A percentile compares a stretch with the other conserved stretches of the same genome.
These are phyloP conservation scores for Arctocebus calabarensis DNA, from an alignment of 2,797 vertebrate species.

Conservation along the genomic window DNA sequence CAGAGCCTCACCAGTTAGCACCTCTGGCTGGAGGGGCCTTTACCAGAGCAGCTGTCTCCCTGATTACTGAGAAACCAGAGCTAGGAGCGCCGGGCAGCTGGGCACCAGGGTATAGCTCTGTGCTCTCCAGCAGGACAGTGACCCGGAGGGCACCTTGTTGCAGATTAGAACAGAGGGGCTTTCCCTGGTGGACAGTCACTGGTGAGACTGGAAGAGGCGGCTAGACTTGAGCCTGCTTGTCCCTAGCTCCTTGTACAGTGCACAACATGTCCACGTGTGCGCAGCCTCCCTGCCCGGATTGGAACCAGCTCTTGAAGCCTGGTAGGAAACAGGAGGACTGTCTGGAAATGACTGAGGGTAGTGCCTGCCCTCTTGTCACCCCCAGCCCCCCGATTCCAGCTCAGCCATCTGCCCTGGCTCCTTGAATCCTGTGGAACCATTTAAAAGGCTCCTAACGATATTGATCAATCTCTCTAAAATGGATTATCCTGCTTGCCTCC, in stretches of 20 bases:
- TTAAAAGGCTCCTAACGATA: conserved; percentile 80
- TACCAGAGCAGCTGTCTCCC: not conserved
- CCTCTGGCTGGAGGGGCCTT: no score
- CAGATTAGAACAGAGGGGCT: no score
- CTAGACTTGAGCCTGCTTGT: not conserved
- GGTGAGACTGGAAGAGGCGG: rapidly evolving
- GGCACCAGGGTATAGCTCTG: not conserved
- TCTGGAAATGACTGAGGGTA: conserved; percentile 45
- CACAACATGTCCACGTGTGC: not conserved
- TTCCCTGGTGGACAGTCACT: not conserved
- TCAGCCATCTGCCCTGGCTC: conserved; percentile 72
- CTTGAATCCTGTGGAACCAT: conserved; percentile 68
- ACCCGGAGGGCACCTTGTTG: not conserved
- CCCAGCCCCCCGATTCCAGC: conserved; percentile 64
- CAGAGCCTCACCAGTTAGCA: not conserved
- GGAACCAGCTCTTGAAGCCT: conserved; percentile 17
- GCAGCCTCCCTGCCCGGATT: not conserved
- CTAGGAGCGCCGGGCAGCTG: not conserved
- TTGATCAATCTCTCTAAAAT: conserved; percentile 80
- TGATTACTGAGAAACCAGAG: not conserved
- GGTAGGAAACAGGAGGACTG: conserved; percentile 44
- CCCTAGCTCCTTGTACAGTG: not conserved
- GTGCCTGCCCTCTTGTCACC: conserved; percentile 40
- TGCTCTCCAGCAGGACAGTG: not conserved
- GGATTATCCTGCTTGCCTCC: conserved; percentile 77